Evolutionary conservation across 2,888 invertebrate genomes (phyloP), one percentile per base, ranked within the genome.

Genomic region (Acanthopleura granulata): DNA sequence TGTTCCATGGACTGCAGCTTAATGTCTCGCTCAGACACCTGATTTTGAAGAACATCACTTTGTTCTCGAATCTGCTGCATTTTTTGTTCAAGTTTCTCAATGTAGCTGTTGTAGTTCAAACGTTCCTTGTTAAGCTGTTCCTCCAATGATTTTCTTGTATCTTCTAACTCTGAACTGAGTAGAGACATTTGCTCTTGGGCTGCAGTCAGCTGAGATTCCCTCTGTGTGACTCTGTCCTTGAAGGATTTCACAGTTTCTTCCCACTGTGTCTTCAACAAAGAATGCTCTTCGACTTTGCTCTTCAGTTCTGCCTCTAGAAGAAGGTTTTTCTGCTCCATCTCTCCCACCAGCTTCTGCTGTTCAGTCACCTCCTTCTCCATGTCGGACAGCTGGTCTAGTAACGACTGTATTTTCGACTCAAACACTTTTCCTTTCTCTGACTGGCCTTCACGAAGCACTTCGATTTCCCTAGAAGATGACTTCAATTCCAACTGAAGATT

Each of bases 391-490:
- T 88, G 86, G 57, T 70, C 62, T 0, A 87, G 77, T 27, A 87
- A 69, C 15, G 84, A 83, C 72, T 85, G 82, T 6, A 83, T 78
- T 76, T 85, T 86, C 16, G 77, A 74, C 62, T 85, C 83, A 76
- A 81, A 82, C 72, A 82, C 90, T 88, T 95, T 94, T 0, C 82
- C 83, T 76, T 84, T 83, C 16, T 77, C 75, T 61, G 78, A 80
- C 75, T 83, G 80, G 22, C 82, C 80, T 69, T 86, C 83, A 40
- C 76, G 77, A 30, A 83, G 70, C 50, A 83, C 70, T 93, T 93
- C 77, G 93, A 93, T 82, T 94, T 92, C 88, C 94, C 94, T 84
- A 93, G 92, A 87, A 72, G 79, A 76, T 72, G 83, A 80, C 75
- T 83, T 82, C 22, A 82, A 75, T 61, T 81, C 76, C 16, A 84